phyloP scores from a whole-genome alignment of 2,888 invertebrate genomes.

The Chalcis sispes region DNA sequence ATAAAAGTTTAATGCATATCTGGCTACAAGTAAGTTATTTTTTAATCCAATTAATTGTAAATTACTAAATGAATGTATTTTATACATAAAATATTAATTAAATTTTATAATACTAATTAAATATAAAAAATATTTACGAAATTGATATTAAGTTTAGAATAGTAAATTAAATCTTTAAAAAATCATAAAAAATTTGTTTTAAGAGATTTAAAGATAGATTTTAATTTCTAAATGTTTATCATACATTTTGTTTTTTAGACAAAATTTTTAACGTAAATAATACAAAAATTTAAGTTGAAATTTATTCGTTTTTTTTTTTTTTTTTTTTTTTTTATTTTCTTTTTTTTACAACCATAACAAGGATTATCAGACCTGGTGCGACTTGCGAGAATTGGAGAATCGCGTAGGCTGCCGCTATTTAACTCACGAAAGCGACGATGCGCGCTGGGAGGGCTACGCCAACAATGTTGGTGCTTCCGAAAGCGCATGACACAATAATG shows the following conservation, averaged over 20 bases:
- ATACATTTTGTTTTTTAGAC: too few relatives aligned
- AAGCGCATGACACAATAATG: constrained; percentile 71
- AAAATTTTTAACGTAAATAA: too few relatives aligned
- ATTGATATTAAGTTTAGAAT: neutral
- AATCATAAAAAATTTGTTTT: too few relatives aligned
- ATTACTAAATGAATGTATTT: neutral
- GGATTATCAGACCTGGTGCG: constrained; percentile 96
- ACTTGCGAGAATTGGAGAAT: constrained; percentile 91
- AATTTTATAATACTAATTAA: constrained; percentile 6
- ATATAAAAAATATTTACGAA: neutral
- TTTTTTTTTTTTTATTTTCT: too few relatives aligned
- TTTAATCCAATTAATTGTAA: constrained; percentile 4
- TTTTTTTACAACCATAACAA: constrained; percentile 71
- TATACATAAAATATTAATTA: neutral
- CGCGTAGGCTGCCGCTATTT: constrained; percentile 87
- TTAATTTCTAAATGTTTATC: too few relatives aligned
- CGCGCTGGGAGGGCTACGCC: constrained; percentile 84
- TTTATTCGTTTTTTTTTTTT: too few relatives aligned
- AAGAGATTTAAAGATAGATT: too few relatives aligned
- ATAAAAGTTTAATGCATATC: constrained; percentile 95
- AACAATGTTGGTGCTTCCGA: constrained; percentile 61
- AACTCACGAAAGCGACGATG: constrained; percentile 95
- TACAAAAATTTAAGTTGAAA: too few relatives aligned
- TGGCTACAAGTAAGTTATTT: constrained; percentile 90
- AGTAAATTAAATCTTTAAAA: too few relatives aligned